Percentiles rank a stretch among this genome's conserved stretches.
Conservation (phyloP, 2,113 vertebrate genomes). For the Mesocricetus auratus region DNA sequence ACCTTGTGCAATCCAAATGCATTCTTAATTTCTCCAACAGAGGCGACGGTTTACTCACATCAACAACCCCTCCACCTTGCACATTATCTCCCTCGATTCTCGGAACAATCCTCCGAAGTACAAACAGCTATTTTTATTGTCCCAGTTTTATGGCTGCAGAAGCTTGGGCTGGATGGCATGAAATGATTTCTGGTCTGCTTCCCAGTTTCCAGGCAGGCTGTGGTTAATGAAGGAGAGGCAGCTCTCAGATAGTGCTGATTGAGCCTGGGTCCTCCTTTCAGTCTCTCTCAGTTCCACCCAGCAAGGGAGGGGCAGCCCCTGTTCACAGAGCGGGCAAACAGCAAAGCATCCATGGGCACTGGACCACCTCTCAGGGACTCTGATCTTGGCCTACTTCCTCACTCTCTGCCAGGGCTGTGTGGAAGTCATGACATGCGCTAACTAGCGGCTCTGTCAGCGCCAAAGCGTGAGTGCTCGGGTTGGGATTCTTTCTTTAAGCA, state of each 20-base stretch:
- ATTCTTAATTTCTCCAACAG: constrained; percentile 43
- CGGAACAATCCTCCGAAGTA: constrained; percentile 51
- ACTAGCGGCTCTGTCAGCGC: neutral
- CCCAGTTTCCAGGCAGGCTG: constrained; percentile 54
- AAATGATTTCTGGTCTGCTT: constrained; percentile 57
- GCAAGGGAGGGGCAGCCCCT: neutral
- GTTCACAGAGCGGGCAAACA: neutral
- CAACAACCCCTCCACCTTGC: constrained; percentile 34
- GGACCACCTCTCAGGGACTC: neutral
- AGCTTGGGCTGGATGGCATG: neutral
- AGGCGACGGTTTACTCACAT: neutral
- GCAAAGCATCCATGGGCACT: accelerated
- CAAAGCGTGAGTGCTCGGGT: neutral
- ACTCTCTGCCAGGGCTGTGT: neutral
- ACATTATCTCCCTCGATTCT: constrained; percentile 49
- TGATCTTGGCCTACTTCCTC: neutral
- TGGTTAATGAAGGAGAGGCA: neutral
- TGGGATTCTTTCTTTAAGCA: constrained; percentile 11
- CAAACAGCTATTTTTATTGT: constrained; percentile 67
- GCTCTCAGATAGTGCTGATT: neutral
- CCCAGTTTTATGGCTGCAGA: constrained; percentile 41
- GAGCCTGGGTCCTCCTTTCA: neutral
- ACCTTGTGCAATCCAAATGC: constrained; percentile 17
- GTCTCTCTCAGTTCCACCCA: neutral
- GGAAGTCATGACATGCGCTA: neutral